phyloP scores from a whole-genome alignment of 2,888 invertebrate species.

The Drosophila kuntzei region DNA sequence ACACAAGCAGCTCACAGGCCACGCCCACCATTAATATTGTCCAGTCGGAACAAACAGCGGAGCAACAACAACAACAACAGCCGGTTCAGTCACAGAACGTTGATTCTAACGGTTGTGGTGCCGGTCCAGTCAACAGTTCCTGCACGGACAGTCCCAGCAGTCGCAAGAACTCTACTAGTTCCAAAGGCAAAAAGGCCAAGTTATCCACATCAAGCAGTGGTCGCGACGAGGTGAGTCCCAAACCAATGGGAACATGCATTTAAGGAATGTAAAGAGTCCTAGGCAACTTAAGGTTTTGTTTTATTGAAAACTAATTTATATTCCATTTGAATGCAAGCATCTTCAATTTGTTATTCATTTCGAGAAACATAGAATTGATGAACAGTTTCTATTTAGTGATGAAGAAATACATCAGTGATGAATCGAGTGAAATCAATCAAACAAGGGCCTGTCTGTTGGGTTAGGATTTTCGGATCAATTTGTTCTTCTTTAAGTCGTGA shows the following conservation, averaged over 20 bases:
- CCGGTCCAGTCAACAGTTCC: constrained; percentile 52
- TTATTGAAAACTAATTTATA: too few species aligned
- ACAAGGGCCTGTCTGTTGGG: too few species aligned
- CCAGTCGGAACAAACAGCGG: constrained; percentile 26
- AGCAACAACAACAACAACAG: constrained; percentile 11
- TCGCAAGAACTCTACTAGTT: constrained; percentile 83
- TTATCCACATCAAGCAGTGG: constrained; percentile 70
- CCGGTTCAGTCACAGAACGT: constrained; percentile 46
- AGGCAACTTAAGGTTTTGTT: too few species aligned
- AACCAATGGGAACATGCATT: not conserved
- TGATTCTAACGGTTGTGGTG: constrained; percentile 62
- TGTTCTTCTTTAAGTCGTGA: too few species aligned
- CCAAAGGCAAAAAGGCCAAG: constrained; percentile 65
- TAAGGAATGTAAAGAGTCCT: not conserved
- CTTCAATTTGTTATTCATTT: too few species aligned
- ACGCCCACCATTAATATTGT: constrained; percentile 65
- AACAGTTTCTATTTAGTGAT: too few species aligned
- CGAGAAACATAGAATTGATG: too few species aligned
- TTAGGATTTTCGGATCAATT: too few species aligned
- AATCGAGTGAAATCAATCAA: too few species aligned
- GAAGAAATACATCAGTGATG: too few species aligned
- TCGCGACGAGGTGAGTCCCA: constrained; percentile 68
- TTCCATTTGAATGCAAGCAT: too few species aligned
- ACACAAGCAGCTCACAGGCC: constrained; percentile 24
- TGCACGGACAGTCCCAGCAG: constrained; percentile 83